phyloP scores from a whole-genome alignment of 1,140 invertebrate species.

The Lasioglossum baleicum region DNA sequence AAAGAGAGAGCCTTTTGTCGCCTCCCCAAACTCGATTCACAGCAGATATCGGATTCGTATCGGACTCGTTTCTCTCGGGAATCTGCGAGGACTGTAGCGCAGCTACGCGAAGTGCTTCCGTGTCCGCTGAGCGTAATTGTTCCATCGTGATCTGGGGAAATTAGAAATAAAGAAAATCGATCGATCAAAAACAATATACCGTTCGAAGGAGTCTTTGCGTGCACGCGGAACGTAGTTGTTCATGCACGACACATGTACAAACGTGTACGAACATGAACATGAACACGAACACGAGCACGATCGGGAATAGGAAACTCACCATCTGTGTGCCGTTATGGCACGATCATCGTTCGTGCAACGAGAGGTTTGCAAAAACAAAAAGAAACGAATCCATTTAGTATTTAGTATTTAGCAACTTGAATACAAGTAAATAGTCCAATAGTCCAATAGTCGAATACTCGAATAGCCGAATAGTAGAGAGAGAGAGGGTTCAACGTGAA shows the following conservation, averaged over 20 bases:
- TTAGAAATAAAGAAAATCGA: not conserved
- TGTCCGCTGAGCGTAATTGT: conserved; percentile 82
- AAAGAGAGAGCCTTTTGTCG: conserved; percentile 93
- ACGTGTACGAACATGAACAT: not conserved
- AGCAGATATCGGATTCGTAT: conserved; percentile 69
- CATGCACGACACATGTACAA: too few species aligned
- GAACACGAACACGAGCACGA: not conserved
- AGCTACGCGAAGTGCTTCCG: not conserved
- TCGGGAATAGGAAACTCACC: conserved; percentile 71
- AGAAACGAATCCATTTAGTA: conserved; percentile 23
- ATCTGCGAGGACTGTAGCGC: conserved; percentile 37
- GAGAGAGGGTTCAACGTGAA: too few species aligned
- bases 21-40: conserved; percentile 82
- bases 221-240: too few species aligned
- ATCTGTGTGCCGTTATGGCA: conserved; percentile 72
- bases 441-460: too few species aligned
- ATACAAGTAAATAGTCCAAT: too few species aligned
- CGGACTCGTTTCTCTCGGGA: conserved; percentile 55
- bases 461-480: too few species aligned
- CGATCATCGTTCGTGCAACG: conserved; percentile 72
- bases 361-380: conserved; percentile 73
- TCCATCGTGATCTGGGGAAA: conserved; percentile 84
- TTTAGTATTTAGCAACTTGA: conserved; percentile 3
- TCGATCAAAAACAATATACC: not conserved
- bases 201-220: not conserved